Conservation (phyloP, 2,113 vertebrate species). For the Coptodon rendalli region DNA sequence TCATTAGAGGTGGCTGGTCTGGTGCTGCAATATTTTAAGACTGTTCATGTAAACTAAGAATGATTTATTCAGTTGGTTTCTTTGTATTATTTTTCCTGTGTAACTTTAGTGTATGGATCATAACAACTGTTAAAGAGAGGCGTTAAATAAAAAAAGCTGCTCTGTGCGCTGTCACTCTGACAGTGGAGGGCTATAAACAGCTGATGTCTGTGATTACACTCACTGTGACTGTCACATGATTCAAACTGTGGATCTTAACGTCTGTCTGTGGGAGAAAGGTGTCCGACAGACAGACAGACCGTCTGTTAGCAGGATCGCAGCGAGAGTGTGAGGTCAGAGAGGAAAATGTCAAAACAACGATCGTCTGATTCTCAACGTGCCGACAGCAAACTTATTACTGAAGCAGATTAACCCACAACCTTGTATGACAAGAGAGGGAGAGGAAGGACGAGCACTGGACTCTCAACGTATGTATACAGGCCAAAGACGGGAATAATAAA, state of each 20-base stretch:
- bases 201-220: not conserved
- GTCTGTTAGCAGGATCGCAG: not conserved
- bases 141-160: not conserved
- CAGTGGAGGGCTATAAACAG: not conserved
- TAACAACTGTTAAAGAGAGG: not conserved
- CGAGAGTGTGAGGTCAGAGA: not conserved
- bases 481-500: not conserved
- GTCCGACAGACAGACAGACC: not conserved
- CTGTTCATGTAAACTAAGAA: not conserved
- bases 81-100: not conserved
- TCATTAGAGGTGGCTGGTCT: not conserved
- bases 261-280: not conserved
- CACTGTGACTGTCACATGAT: not conserved
- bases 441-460: not conserved
- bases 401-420: not conserved
- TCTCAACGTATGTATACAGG: rapidly evolving
- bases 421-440: not conserved
- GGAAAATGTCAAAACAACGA: not conserved
- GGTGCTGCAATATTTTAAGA: not conserved
- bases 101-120: not conserved
- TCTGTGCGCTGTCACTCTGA: not conserved
- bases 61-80: not conserved
- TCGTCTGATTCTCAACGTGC: not conserved
- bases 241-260: not conserved
- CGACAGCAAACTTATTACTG: not conserved